Percentiles rank a stretch among this genome's conserved stretches.
phyloP scores from a whole-genome alignment of 2,888 invertebrate genomes.

The Polyommatus iphigenia region DNA sequence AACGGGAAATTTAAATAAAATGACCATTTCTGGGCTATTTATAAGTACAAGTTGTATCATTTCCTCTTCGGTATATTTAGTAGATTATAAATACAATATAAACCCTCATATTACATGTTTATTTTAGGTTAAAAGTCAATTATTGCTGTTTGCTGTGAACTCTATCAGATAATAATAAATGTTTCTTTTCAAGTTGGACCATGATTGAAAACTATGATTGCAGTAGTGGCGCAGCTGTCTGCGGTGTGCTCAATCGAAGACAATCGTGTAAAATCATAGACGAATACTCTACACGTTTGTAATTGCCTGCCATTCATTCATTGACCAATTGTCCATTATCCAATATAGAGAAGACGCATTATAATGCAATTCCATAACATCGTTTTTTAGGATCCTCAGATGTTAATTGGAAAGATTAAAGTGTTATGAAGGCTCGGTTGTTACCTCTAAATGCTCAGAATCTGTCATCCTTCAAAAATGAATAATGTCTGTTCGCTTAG shows the following conservation, averaged over 20 bases:
- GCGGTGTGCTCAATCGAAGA: no score
- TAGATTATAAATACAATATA: background rate
- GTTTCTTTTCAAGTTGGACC: no score
- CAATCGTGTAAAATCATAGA: no score
- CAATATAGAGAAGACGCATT: no score
- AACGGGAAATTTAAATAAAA: constrained; percentile 23
- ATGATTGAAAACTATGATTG: no score
- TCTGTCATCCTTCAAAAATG: constrained; percentile 66
- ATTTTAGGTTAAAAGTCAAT: background rate
- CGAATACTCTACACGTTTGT: no score
- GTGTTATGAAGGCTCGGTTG: constrained; percentile 58
- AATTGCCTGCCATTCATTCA: no score
- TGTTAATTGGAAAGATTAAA: background rate
- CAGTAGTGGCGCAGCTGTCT: no score
- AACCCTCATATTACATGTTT: background rate
- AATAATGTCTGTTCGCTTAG: constrained; percentile 68
- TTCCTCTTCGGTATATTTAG: background rate
- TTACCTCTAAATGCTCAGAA: constrained; percentile 67
- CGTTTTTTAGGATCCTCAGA: background rate
- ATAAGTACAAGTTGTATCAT: background rate
- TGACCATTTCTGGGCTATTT: constrained; percentile 5
- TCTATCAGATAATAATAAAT: no score
- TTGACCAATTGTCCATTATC: no score
- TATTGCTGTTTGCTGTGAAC: no score
- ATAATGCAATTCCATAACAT: background rate